Base-by-base conservation (phyloP, 2,888 invertebrate species). In the Megastigmus dorsalis region DNA sequence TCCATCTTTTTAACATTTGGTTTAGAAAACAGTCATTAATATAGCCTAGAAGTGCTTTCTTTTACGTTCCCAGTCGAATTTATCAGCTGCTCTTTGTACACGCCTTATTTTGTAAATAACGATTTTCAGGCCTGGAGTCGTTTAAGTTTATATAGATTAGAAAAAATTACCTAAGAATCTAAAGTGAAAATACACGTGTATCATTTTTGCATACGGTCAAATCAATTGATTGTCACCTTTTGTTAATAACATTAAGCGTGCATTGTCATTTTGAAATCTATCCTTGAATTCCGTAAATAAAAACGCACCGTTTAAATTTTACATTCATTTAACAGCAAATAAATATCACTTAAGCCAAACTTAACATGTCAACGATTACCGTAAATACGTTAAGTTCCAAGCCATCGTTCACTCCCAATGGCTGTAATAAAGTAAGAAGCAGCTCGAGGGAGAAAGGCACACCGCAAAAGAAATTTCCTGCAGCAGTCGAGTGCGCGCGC, bases 381-480 rank as follows among this genome's bases (percentile, higher is more conserved):
- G 36, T 66, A 66, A 66, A 55, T 36, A 62, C 30, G 15, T 52
- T 26, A 45, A 28, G 33, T 43, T 63, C 57, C n/a, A 18, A 23
- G 36, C 52, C 33, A 50, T 66, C 36, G 59, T 62, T 60, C 10
- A 26, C 38, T 43, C 15, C 26, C 18, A 63, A 63, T 33, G 38
- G 33, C 23, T 23, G 65, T 6, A 18, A 41, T 33, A 62, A 63
- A 71, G 28, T 55, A 9, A 48, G 50, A 6, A 15, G 6, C 66
- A 54, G 54, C 57, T 33, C 48, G 30, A 26, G 43, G 30, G 45
- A n/a, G n/a, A 67, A 67, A 55, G 1, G 20, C 10, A 52, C 9
- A 52, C 48, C 38, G 13, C 10, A 23, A n/a, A n/a, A 57, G 38
- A 59, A 63, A 72, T 62, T 30, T 48, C 28, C 33, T 26, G 15